Evolutionary conservation across 2,888 invertebrate species (phyloP).

Genomic region (Eupithecia exiguata): DNA sequence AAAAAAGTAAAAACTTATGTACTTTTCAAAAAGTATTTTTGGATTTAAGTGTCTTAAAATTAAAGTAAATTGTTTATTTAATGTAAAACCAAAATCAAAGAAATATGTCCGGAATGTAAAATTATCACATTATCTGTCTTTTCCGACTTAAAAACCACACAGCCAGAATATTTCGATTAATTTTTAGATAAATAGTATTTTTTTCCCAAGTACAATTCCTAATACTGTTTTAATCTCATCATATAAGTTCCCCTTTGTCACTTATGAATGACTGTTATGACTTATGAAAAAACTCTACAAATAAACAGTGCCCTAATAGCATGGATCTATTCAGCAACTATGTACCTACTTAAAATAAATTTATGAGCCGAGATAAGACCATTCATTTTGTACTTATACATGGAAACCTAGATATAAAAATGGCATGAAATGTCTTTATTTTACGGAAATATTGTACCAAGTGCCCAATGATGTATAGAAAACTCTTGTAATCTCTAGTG

Average conservation of each 20-base stretch:
- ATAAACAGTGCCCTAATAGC: not conserved
- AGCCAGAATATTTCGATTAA: not conserved
- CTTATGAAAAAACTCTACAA: not conserved
- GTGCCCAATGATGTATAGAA: not conserved
- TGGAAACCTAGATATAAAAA: not conserved
- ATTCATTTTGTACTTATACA: conserved; percentile 1
- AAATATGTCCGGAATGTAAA: not conserved
- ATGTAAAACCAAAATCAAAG: not conserved
- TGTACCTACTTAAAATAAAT: not conserved
- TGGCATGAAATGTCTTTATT: too few relatives aligned
- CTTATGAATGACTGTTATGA: too few relatives aligned
- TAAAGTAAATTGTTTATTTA: not conserved
- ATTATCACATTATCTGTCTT: conserved; percentile 1
- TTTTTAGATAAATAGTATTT: not conserved
- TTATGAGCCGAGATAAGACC: not conserved
- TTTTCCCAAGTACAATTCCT: not conserved
- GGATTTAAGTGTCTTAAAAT: not conserved
- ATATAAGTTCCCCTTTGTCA: not conserved
- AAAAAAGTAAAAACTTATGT: conserved; percentile 1
- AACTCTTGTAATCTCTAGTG: not conserved
- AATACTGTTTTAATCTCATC: conserved; percentile 9
- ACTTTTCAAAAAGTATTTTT: not conserved
- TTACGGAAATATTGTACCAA: not conserved
- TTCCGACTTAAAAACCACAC: not conserved
- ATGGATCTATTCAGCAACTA: not conserved